A percentile compares a stretch with the other conserved stretches of the same genome.
Conservation (phyloP, 2,113 vertebrate species). For the Meleagris gallopavo region DNA sequence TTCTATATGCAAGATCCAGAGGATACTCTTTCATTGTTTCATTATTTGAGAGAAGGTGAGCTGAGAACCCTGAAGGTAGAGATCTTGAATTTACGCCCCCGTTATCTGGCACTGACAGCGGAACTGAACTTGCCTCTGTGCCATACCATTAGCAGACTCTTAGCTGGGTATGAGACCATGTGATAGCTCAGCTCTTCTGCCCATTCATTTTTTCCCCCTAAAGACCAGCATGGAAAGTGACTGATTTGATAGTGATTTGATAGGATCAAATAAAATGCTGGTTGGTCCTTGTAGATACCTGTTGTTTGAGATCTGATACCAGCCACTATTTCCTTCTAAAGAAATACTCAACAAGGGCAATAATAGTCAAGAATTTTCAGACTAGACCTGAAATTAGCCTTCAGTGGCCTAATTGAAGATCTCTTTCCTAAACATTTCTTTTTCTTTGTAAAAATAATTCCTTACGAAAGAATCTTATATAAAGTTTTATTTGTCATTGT, state of each 20-base stretch:
- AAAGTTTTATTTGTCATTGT: slow-evolving; percentile 15
- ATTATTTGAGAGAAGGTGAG: not conserved
- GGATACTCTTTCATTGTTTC: not conserved
- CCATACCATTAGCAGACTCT: not conserved
- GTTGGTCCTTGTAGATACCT: not conserved
- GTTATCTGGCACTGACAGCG: not conserved
- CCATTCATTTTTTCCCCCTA: not conserved
- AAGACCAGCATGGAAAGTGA: not conserved
- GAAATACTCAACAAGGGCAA: not conserved
- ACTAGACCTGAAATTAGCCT: not conserved
- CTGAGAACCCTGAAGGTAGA: not conserved
- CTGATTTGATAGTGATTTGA: no score
- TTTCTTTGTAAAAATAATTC: not conserved
- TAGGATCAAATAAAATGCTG: not conserved
- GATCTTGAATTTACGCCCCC: not conserved
- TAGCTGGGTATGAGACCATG: not conserved
- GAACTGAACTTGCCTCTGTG: not conserved
- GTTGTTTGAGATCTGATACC: not conserved
- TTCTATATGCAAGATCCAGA: not conserved
- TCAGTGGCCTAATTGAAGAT: not conserved
- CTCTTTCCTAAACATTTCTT: not conserved
- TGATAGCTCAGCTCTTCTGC: not conserved
- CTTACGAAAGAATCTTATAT: not conserved
- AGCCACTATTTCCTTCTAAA: not conserved
- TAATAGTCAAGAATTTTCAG: not conserved